Evolutionary conservation across 2,797 vertebrate species (phyloP).

Genomic region (Phaenicophaeus curvirostris): DNA sequence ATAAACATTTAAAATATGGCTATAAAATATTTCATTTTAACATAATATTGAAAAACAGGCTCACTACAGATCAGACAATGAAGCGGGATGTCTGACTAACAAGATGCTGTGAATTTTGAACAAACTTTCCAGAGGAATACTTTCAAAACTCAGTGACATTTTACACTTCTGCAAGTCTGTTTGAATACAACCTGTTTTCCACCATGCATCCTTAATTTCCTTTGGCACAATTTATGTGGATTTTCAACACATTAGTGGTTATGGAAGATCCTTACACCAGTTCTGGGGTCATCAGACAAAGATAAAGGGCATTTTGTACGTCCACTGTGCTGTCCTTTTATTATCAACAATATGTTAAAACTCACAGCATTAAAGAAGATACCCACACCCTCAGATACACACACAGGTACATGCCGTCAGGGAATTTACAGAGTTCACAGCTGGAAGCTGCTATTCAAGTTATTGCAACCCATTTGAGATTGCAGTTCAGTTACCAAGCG

Average conservation of each 20-base stretch:
- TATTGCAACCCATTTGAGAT: too few relatives aligned
- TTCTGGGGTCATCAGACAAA: neutral
- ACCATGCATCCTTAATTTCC: neutral
- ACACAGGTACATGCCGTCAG: neutral
- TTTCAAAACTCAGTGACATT: neutral
- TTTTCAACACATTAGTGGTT: neutral
- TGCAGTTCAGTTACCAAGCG: neutral
- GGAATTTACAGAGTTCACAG: neutral
- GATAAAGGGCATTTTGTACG: neutral
- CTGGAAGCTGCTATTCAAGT: neutral
- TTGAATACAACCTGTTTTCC: neutral
- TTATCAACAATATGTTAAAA: neutral
- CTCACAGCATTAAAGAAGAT: neutral
- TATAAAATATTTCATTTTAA: neutral
- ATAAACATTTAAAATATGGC: neutral
- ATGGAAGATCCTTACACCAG: neutral
- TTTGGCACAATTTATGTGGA: neutral
- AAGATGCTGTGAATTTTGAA: neutral
- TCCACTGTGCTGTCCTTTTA: rapidly evolving
- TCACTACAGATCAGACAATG: neutral
- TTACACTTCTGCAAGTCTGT: neutral
- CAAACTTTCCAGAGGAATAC: neutral
- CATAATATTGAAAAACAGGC: rapidly evolving
- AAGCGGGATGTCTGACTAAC: neutral
- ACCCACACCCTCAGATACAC: rapidly evolving